Base-by-base conservation (phyloP, 53 echinoderm and acorn worm species). In the Echinometra lucunter region DNA sequence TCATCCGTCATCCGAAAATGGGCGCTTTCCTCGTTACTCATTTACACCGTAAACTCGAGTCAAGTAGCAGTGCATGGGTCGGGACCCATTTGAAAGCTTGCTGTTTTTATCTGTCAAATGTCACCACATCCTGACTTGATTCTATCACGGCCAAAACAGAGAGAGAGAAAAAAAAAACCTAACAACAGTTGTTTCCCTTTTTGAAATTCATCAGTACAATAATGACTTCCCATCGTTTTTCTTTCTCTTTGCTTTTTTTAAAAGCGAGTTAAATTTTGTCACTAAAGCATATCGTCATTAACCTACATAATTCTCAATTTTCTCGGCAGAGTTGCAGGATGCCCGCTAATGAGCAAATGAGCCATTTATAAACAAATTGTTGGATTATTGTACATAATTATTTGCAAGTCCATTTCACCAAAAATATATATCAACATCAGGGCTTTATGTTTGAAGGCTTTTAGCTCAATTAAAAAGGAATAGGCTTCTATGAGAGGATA, bases 1-100 rank as follows among this genome's bases (percentile, higher is more conserved):
- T 74, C 92, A 92, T 92, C 91, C 70, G 69, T 91, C 91, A 91
- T 45, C 3, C 45, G 47, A 34, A 91, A 58, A 89, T 89, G 49
- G 91, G n/a, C 91, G 3, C 40, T 69, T 17, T 91, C 30, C 69
- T 42, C 66, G 91, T 91, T 91, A 91, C 30, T 91, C 91, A 91
- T 91, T 91, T 67, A 91, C 91, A 91, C 45, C 45, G 66, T 67
- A 67, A 91, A 91, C 91, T 45, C 13, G 30, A 32, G 34, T 91
- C 45, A 66, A 91, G 91, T 91, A 69, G n/a, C 91, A 38, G 47
- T 23, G 19, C 23, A 18, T 60, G 49, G 85, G 85, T 47, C 49
- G 49, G 85, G 49, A 28, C n/a, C 21, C n/a, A 49, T 60, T 60
- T 56, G 53, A 19, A 89, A 60, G 89, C 60, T 45, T 58, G 37